phyloP scores from a whole-genome alignment of 2,113 vertebrate species.

The Alligator sinensis region DNA sequence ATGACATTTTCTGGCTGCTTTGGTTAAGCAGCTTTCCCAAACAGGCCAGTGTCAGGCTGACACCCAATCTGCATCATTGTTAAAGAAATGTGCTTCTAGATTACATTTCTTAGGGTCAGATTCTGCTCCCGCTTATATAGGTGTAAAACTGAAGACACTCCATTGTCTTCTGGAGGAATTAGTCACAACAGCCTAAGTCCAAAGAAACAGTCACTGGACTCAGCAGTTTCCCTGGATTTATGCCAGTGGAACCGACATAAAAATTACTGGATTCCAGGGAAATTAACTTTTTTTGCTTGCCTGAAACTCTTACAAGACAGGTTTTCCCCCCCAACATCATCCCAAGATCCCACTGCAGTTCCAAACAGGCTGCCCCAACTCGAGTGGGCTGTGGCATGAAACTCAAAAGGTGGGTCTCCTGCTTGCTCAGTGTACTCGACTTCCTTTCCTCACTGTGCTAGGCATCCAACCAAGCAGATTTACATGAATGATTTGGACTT shows the following conservation, averaged over 20 bases:
- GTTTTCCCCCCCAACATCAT: background rate
- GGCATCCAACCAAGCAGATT: background rate
- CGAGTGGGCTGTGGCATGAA: background rate
- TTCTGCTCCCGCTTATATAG: background rate
- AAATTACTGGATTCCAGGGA: background rate
- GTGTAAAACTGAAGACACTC: background rate
- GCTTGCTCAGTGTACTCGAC: background rate
- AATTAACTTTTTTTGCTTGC: background rate
- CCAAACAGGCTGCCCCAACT: background rate
- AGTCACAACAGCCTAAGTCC: background rate
- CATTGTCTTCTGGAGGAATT: background rate
- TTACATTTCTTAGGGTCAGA: background rate
- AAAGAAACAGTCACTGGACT: background rate
- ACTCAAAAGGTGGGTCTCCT: background rate
- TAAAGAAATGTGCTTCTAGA: background rate
- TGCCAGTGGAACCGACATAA: background rate
- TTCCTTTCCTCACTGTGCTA: background rate
- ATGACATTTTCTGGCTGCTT: background rate
- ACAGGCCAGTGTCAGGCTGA: background rate
- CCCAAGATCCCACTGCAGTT: rapidly evolving
- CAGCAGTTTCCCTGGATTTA: background rate
- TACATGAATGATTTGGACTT: background rate
- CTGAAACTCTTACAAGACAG: background rate
- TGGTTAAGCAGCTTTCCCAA: background rate
- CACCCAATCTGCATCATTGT: background rate